Conservation (phyloP, 1,140 invertebrate genomes). For the Bombus pyrosoma region DNA sequence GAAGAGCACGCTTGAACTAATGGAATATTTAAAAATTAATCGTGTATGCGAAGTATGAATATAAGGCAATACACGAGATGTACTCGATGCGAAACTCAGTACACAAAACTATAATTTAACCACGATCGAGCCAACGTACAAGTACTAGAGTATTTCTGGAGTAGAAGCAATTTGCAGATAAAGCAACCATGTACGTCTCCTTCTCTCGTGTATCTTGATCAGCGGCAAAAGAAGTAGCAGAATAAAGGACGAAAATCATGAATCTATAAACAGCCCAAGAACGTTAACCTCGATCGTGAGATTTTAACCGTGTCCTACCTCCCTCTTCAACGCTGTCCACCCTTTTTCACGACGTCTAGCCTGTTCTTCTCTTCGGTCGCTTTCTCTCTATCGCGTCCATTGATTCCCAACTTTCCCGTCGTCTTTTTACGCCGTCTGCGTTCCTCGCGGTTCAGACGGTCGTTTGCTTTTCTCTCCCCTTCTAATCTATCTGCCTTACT, state of each 20-base stretch:
- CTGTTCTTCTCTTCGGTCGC: background rate
- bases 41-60: no score
- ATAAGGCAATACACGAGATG: no score
- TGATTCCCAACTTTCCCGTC: conserved; percentile 28
- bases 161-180: no score
- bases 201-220: background rate
- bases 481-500: background rate
- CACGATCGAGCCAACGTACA: no score
- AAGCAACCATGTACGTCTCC: background rate
- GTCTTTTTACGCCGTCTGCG: conserved; percentile 42
- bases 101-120: no score
- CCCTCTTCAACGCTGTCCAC: background rate
- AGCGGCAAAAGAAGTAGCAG: background rate
- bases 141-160: no score
- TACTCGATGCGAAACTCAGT: no score
- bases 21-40: no score
- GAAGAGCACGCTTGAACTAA: no score
- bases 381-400: conserved; percentile 28
- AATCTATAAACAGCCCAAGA: conserved; percentile 15
- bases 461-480: conserved; percentile 14
- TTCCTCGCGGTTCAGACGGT: conserved; percentile 30
- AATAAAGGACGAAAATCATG: conserved; percentile 24
- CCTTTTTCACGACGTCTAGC: conserved; percentile 26
- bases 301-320: background rate
- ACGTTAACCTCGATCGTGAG: conserved; percentile 19